Base-by-base conservation (phyloP, 2,113 vertebrate genomes). In the Thymallus thymallus region DNA sequence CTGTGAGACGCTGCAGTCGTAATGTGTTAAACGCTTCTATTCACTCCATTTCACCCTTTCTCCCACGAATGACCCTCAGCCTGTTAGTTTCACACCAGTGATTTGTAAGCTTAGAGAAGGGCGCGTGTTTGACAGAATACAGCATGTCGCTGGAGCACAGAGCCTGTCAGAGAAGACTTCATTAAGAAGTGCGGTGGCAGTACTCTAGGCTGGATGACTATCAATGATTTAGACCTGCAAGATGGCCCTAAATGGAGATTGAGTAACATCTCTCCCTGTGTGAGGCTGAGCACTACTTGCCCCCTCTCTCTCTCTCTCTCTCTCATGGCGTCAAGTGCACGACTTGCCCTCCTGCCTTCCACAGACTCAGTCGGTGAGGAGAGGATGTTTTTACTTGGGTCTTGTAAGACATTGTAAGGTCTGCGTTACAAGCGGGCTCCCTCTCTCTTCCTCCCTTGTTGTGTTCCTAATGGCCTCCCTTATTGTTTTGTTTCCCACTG, bases 151-250 rank as follows among this genome's bases (percentile, higher is more conserved):
- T 6, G 23, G 3, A 32, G n/a, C 41, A 24, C 67, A 71, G 32
- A 45, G 51, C 24, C 68, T 10, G 64, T 13, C 75, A 66, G 56
- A 41, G 20, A 56, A 56, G 80, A 76, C 82, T 85, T 87, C 82
- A 88, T 90, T 89, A 90, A 89, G 90, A 87, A 89, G 85, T 85
- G 82, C 80, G 81, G 78, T 48, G 3, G 75, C 77, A 69, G 71
- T 62, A 32, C n/a, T 35, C 58, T 70, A 22, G 22, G 45, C 35
- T 30, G 71, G 72, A 80, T 76, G 72, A 68, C 85, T 74, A 90
- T 90, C 86, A 89, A 88, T 90, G 86, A 89, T 90, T 91, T 84
- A 88, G 83, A 73, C 62, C 45, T 35, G 77, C 76, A 68, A 80
- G 77, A 85, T 62, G 83, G 82, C 68, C 76, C 75, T 84, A 86